Conservation (phyloP, 2,888 invertebrate species). For the Mycalesis mineus region DNA sequence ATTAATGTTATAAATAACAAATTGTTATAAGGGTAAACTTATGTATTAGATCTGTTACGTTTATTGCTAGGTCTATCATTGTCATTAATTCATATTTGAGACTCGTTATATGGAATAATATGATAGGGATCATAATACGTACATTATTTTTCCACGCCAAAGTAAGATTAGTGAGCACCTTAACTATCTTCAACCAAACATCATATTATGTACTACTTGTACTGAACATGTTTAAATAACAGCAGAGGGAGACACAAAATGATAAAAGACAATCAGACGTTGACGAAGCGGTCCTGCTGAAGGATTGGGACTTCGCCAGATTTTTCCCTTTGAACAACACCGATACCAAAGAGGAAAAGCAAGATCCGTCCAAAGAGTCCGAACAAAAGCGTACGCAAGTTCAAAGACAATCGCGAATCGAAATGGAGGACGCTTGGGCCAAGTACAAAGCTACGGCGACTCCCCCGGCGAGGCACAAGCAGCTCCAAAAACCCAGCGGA, state of each 20-base stretch:
- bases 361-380: constrained; percentile 59
- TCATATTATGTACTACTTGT: constrained; percentile 62
- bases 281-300: constrained; percentile 88
- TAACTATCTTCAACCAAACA: constrained; percentile 15
- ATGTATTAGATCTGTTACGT: background rate
- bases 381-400: constrained; percentile 61
- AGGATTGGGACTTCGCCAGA: constrained; percentile 92
- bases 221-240: constrained; percentile 63
- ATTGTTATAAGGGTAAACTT: background rate
- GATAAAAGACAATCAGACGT: constrained; percentile 77
- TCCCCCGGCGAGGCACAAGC: constrained; percentile 64
- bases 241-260: constrained; percentile 65
- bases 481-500: constrained; percentile 54
- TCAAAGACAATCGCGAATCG: constrained; percentile 67
- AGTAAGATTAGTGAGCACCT: constrained; percentile 71
- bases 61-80: constrained; percentile 17
- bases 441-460: constrained; percentile 67
- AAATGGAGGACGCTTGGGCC: constrained; percentile 69
- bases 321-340: constrained; percentile 83
- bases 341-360: constrained; percentile 54
- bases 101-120: background rate
- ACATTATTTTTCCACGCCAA: constrained; percentile 59
- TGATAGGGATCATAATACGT: constrained; percentile 1
- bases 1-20: background rate
- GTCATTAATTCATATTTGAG: constrained; percentile 4